Evolutionary conservation across 2,113 vertebrate genomes (phyloP), one percentile per base, ranked within the genome.

Genomic region (Colossoma macropomum): DNA sequence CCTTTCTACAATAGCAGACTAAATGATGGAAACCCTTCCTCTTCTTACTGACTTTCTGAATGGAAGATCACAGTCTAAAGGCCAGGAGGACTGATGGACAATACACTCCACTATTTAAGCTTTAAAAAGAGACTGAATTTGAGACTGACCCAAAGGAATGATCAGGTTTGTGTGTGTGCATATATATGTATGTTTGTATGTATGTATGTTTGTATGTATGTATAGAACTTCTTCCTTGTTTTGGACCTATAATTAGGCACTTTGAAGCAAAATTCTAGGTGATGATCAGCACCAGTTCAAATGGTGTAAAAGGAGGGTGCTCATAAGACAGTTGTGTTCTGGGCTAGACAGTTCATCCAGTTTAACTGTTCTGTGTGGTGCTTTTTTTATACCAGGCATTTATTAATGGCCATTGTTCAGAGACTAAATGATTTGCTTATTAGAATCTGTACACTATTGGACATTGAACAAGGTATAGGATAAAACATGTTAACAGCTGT

Each of bases 1-100:
- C 82, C 93, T 99, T 62, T 96, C 97, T 0, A 84, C 93, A 50
- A 91, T 95, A 15, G 91, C 95, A 0, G 96, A 96, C 75, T 96
- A 92, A 94, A 89, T 82, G 66, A 16, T 65, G 60, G 83, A 80
- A 0, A 27, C 50, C 32, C 15, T 17, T 30, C 38, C 79, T 83
- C 85, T 48, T 71, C 85, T 66, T 62, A 77, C 17, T 45, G 28
- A 38, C 68, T 27, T 34, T 72, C 60, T 66, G 27, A 80, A 82
- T 28, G 23, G 21, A 41, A 68, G 13, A 73, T 38, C 75, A 74
- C 30, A 23, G 19, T 50, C 30, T 59, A 27, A 83, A 56, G 2
- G 15, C 52, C 59, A 62, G 70, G 62, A 86, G n/a, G 28, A 66
- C 34, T 77, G 56, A 13, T 32, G 48, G 73, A 72, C 73, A 73